Base-by-base conservation (phyloP, 1,140 invertebrate genomes). In the Gonatopus flavifemur region DNA sequence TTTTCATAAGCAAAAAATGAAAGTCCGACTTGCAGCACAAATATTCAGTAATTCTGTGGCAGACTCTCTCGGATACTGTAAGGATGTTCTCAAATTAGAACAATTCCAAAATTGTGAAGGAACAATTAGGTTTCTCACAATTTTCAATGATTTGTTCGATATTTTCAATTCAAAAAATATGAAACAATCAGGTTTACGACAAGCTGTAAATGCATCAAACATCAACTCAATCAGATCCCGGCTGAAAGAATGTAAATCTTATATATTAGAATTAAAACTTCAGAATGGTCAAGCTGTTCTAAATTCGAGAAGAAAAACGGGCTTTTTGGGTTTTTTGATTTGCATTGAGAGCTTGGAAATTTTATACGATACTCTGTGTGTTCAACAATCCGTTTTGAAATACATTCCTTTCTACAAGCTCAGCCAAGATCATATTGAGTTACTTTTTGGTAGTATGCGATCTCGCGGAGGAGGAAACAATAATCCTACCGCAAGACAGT, bases 1-100 rank as follows among this genome's bases (percentile, higher is more conserved):
- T 36, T 72, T 42, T 32, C 3, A 40, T 8, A 64, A 59, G 39
- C 54, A 71, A 41, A 66, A 57, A 49, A 71, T 70, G 66, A 68
- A 72, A 32, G 66, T 69, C 8, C 45, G 49, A 3, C 49, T 69
- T 19, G 63, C 66, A 20, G 57, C 62, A 8, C 70, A 66, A 51
- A 22, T 58, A 5, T 55, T 70, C 32, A 68, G 64, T 30, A 36
- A 53, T n/a, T 55, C 45, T 28, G 55, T 64, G 19, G 59, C 62
- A 20, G 55, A 65, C 51, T 46, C 65, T 15, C 45, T 68, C 20
- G 8, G 49, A 25, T 57, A 51, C 52, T 68, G 64, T 18, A 47
- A 49, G 38, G 31, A 64, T 15, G 37, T 43, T 31, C 20, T 52
- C n/a, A 19, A 41, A 9, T 20, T 69, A n/a, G 24, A 40, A 2